Conservation (phyloP, 2,113 vertebrate species). For the Genyomyrus donnyi region DNA sequence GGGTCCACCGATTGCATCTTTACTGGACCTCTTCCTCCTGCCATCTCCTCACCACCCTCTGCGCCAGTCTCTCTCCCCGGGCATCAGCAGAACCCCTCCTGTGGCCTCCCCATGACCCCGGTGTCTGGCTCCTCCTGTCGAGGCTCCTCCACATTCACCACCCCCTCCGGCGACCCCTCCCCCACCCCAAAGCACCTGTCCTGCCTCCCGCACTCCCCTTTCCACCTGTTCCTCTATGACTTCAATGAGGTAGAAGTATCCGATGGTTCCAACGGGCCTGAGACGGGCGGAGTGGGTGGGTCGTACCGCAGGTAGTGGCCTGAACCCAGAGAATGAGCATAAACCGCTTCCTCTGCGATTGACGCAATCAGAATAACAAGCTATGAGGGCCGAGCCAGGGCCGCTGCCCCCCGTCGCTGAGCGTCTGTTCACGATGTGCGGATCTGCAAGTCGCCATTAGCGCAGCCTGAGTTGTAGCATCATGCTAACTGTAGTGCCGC, state of each 20-base stretch:
- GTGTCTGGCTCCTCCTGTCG: slow-evolving; percentile 29
- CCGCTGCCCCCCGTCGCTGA: not conserved
- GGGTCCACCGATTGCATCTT: slow-evolving; percentile 42
- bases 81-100: slow-evolving; percentile 41
- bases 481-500: not conserved
- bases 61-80: slow-evolving; percentile 48
- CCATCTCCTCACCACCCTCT: slow-evolving; percentile 45
- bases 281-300: slow-evolving; percentile 56
- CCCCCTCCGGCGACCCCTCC: slow-evolving; percentile 49
- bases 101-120: slow-evolving; percentile 31
- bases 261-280: slow-evolving; percentile 39
- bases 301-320: slow-evolving; percentile 62
- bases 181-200: slow-evolving; percentile 64
- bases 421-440: not conserved
- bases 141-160: slow-evolving; percentile 46
- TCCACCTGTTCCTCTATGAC: slow-evolving; percentile 90
- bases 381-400: not conserved
- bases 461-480: not conserved
- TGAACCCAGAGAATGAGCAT: slow-evolving; percentile 13
- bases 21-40: slow-evolving; percentile 25
- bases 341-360: not conserved
- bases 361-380: not conserved
- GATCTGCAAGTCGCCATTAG: not conserved
- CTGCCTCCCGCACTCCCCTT: slow-evolving; percentile 81
- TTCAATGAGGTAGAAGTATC: slow-evolving; percentile 62